Percentiles rank a stretch among this genome's conserved stretches.
phyloP scores from a whole-genome alignment of 2,797 vertebrate genomes.

The Muscicapa striata region DNA sequence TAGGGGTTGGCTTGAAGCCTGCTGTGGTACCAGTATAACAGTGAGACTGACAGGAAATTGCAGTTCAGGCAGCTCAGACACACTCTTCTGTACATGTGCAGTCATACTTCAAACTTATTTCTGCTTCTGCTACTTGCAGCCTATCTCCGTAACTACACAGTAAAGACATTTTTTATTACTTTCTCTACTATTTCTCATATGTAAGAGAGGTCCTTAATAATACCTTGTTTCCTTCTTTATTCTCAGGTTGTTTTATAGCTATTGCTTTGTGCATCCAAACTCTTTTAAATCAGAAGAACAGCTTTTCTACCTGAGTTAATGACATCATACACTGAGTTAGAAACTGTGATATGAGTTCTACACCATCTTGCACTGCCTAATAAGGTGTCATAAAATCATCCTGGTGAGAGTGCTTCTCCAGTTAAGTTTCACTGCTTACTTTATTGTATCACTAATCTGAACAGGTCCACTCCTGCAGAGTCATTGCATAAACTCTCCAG shows the following conservation, averaged over 20 bases:
- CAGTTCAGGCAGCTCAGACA: not conserved
- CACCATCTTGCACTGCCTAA: slow-evolving; percentile 24
- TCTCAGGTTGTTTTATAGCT: not conserved
- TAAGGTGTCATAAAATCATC: slow-evolving; percentile 17
- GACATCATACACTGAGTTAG: not conserved
- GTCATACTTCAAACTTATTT: not conserved
- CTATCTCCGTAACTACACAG: not conserved
- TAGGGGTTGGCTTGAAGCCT: not conserved
- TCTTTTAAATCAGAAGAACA: not conserved
- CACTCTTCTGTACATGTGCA: not conserved
- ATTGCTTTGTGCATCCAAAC: not conserved
- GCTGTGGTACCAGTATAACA: not conserved
- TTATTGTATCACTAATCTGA: not conserved
- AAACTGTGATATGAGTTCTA: slow-evolving; percentile 51
- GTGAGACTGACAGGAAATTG: not conserved
- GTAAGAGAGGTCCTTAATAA: not conserved
- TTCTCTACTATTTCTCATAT: not conserved
- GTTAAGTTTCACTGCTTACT: slow-evolving; percentile 23
- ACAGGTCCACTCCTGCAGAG: not conserved
- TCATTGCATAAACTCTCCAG: not conserved
- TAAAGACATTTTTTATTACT: not conserved
- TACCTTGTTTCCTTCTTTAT: not conserved
- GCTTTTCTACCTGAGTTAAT: not conserved
- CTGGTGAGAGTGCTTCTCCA: not conserved
- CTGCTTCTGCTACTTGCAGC: not conserved